Evolutionary conservation across 2,888 invertebrate genomes (phyloP), one percentile per base, ranked within the genome.

Genomic region (Drosophila neonasuta): DNA sequence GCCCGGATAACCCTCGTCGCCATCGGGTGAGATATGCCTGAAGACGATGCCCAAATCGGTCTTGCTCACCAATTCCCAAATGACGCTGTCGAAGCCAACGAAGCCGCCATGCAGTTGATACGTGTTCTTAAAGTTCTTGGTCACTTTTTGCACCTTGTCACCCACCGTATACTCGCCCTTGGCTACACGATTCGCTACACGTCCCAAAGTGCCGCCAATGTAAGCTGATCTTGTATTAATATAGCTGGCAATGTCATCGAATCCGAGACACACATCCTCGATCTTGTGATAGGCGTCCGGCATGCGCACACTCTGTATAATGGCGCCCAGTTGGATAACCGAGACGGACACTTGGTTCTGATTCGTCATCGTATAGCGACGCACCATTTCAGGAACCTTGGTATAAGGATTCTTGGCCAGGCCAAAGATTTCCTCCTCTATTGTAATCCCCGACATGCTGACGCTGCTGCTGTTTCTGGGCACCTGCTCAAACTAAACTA

Each of bases 1-100:
- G 0, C 98, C 98, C 0, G 98, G 98, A 90, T 95, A 98, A 0
- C 97, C 97, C 90, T 98, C 97, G 83, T 96, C 94, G 3, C 94
- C 94, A 76, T 96, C 95, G 1, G 93, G 92, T 11, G 96, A 97
- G 0, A 94, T 90, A 80, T 97, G 94, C 36, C 93, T 94, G 92
- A 98, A 93, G 0, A 94, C 92, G 0, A 97, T 94, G 3, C 88
- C 82, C 41, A 91, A 81, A 1, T 87, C 80, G 1, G 79, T 62
- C n/a, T 77, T 63, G 1, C 73, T 62, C 0, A 46, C 71, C 9
- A 90, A 81, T 11, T 88, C 92, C 96, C 96, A 97, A 71, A 95
- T 92, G 17, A 93, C 94, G 92, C 95, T 95, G 89, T 96, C 96
- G 91, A 97, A 97, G 0, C 97, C 97, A 68, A 93, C 91, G 44